Evolutionary conservation across 92 coral and sea anemone genomes (phyloP).

Genomic region (Epizoanthus stellaris): DNA sequence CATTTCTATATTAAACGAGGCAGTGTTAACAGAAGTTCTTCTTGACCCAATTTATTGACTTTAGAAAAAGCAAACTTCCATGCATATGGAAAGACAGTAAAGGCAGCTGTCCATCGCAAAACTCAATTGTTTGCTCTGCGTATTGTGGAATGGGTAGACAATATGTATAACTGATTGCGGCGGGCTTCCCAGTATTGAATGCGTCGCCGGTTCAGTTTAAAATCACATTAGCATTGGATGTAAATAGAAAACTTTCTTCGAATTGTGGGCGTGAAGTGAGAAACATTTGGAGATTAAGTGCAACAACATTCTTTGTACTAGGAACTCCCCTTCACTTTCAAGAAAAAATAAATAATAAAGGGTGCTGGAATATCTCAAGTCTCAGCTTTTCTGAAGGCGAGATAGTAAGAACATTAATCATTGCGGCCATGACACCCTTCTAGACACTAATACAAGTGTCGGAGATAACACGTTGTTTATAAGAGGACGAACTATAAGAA

Average conservation of each 20-base stretch:
- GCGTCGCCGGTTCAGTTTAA: slow-evolving; percentile 6
- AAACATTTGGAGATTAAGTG: slow-evolving; percentile 31
- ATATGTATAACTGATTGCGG: not conserved
- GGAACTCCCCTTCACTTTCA: slow-evolving; percentile 1
- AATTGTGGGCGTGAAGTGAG: slow-evolving; percentile 35
- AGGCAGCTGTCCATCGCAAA: no score
- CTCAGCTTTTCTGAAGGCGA: no score
- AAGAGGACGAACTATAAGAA: no score
- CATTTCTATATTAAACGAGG: not conserved
- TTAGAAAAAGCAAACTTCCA: no score
- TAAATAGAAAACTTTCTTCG: slow-evolving; percentile 9
- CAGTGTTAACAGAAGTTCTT: no score
- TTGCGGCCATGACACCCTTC: no score
- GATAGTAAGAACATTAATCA: no score
- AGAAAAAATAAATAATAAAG: not conserved
- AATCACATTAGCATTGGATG: slow-evolving; percentile 28
- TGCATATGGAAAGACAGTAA: no score
- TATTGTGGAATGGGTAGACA: not conserved
- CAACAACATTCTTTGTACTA: not conserved
- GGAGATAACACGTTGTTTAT: no score
- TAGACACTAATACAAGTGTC: no score
- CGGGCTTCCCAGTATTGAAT: not conserved
- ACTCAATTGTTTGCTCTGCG: not conserved
- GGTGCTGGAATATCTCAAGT: not conserved
- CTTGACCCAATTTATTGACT: no score